Conservation (phyloP, 2,888 invertebrate genomes). For the Pterostichus madidus region DNA sequence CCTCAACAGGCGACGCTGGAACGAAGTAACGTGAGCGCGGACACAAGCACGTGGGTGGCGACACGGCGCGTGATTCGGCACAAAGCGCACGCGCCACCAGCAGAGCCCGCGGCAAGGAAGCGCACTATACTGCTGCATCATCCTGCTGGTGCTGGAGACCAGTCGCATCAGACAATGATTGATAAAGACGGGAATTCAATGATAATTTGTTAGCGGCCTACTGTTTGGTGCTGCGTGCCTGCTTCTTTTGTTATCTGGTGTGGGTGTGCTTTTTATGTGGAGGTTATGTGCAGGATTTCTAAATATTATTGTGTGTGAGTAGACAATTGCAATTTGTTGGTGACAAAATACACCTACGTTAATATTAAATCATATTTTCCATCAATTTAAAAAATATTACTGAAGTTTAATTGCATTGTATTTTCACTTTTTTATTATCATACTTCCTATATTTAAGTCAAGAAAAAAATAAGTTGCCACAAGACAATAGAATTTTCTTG, state of each 20-base stretch:
- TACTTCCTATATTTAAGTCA: too few species aligned
- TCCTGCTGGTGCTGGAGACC: not conserved
- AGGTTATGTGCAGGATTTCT: not conserved
- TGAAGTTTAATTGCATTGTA: too few species aligned
- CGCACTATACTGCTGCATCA: constrained; percentile 47
- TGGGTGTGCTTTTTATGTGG: not conserved
- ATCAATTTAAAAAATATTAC: too few species aligned
- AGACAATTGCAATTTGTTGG: constrained; percentile 13
- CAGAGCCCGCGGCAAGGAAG: constrained; percentile 8
- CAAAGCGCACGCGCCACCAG: constrained; percentile 24
- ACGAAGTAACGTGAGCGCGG: not conserved
- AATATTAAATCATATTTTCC: too few species aligned
- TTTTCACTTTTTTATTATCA: too few species aligned
- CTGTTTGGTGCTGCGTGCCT: not conserved
- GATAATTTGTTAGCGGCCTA: constrained; percentile 52
- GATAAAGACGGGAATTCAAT: constrained; percentile 39
- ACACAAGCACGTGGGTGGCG: constrained; percentile 43
- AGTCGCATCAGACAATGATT: constrained; percentile 44
- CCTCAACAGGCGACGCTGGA: constrained; percentile 3
- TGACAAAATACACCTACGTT: constrained; percentile 3
- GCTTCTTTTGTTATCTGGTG: constrained; percentile 4
- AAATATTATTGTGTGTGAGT: not conserved
- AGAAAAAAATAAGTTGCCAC: too few species aligned
- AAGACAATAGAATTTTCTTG: too few species aligned
- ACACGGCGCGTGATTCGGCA: constrained; percentile 52